A percentile compares a stretch with the other conserved stretches of the same genome.
These are phyloP conservation scores for Colinus virginianus DNA, from an alignment of 2,113 vertebrate species.

Conservation along the genomic window DNA sequence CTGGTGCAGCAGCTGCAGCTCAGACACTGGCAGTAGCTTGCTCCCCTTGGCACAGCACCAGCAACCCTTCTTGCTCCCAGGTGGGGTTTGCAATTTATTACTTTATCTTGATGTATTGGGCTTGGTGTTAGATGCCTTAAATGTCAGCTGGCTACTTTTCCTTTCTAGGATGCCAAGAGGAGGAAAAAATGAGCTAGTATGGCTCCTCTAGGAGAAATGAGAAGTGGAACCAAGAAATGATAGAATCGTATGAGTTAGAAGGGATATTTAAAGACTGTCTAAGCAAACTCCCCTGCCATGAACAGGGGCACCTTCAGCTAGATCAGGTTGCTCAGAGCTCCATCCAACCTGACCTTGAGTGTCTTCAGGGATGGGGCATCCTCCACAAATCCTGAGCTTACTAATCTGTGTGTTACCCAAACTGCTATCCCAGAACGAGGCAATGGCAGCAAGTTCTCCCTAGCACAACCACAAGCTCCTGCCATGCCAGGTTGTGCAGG, in stretches of 20 bases:
- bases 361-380: too few species aligned
- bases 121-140: background rate
- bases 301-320: too few species aligned
- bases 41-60: background rate
- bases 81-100: conserved; percentile 44
- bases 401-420: background rate
- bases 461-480: background rate
- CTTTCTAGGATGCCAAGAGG: background rate
- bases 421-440: background rate
- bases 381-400: background rate
- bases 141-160: background rate
- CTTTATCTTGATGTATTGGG: conserved; percentile 21
- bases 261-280: too few species aligned
- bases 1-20: background rate
- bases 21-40: fast-evolving
- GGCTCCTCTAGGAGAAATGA: background rate
- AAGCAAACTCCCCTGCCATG: too few species aligned
- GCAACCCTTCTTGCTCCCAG: conserved; percentile 11
- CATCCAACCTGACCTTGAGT: too few species aligned
- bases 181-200: background rate
- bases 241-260: too few species aligned
- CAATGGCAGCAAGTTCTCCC: background rate
- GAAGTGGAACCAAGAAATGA: background rate
- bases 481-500: background rate
- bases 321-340: too few species aligned